Evolutionary conservation across 2,888 invertebrate species (phyloP).

Genomic region (Philhelius pedissequus): DNA sequence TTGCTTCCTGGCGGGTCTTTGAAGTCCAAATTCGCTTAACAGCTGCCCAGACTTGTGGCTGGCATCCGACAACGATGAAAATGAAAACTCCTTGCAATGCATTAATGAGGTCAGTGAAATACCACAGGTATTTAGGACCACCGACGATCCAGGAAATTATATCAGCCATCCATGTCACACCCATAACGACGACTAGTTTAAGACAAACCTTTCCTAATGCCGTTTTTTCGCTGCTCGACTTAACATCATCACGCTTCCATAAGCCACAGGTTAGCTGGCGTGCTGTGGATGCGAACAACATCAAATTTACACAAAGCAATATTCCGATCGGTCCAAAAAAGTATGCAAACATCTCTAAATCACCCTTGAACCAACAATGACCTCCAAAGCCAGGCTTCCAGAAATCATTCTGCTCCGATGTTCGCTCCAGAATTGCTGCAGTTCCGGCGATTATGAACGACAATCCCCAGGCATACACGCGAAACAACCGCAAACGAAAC

Average conservation of each 20-base stretch:
- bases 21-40: constrained; percentile 84
- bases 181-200: constrained; percentile 91
- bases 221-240: constrained; percentile 90
- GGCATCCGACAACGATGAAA: constrained; percentile 92
- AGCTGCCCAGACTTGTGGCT: constrained; percentile 89
- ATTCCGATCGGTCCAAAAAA: constrained; percentile 92
- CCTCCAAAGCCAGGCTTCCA: constrained; percentile 89
- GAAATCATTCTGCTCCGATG: constrained; percentile 81
- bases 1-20: constrained; percentile 80
- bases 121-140: constrained; percentile 90
- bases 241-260: constrained; percentile 93
- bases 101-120: constrained; percentile 90
- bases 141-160: constrained; percentile 91
- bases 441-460: constrained; percentile 87
- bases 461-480: constrained; percentile 92
- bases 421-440: constrained; percentile 86
- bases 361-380: constrained; percentile 91
- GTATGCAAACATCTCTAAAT: constrained; percentile 89
- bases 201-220: constrained; percentile 91
- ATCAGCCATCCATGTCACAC: constrained; percentile 89
- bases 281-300: constrained; percentile 89
- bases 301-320: constrained; percentile 87
- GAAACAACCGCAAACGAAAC: constrained; percentile 88
- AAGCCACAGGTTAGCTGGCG: constrained; percentile 92
- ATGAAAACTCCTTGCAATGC: constrained; percentile 93